Conservation (phyloP, 1,140 invertebrate species). For the Steinernema feltiae region DNA sequence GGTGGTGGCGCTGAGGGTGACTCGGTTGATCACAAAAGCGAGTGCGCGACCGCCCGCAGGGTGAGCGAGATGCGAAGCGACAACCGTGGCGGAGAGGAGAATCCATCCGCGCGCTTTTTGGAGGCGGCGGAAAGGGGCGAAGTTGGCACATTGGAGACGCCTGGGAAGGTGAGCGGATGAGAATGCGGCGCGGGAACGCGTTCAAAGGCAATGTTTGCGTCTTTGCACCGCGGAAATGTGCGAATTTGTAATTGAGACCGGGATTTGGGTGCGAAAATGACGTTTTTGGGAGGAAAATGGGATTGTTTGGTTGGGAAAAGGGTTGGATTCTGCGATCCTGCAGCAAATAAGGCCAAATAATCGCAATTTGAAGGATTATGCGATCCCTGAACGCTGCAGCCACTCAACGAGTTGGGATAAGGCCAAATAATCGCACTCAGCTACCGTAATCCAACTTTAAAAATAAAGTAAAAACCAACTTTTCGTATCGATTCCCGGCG, state of each 20-base stretch:
- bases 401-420: too few relatives aligned
- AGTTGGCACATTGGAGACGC: background rate
- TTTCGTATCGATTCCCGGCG: background rate
- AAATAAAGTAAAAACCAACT: constrained; percentile 10
- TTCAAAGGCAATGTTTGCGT: constrained; percentile 3
- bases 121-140: background rate
- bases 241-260: background rate
- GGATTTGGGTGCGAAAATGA: background rate
- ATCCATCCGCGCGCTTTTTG: too few relatives aligned
- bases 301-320: background rate
- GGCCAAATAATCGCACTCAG: too few relatives aligned
- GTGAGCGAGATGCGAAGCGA: background rate
- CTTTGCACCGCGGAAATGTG: background rate
- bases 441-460: background rate
- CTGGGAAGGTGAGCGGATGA: background rate
- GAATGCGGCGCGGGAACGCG: background rate
- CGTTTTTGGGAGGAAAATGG: background rate
- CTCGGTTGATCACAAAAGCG: background rate
- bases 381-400: too few relatives aligned
- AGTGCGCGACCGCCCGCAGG: background rate
- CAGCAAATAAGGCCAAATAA: too few relatives aligned
- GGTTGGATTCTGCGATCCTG: background rate
- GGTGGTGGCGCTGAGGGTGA: too few relatives aligned
- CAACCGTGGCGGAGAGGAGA: background rate
- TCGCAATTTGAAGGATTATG: too few relatives aligned